phyloP scores from a whole-genome alignment of 1,140 invertebrate genomes.

The Tetramorium simillimum region DNA sequence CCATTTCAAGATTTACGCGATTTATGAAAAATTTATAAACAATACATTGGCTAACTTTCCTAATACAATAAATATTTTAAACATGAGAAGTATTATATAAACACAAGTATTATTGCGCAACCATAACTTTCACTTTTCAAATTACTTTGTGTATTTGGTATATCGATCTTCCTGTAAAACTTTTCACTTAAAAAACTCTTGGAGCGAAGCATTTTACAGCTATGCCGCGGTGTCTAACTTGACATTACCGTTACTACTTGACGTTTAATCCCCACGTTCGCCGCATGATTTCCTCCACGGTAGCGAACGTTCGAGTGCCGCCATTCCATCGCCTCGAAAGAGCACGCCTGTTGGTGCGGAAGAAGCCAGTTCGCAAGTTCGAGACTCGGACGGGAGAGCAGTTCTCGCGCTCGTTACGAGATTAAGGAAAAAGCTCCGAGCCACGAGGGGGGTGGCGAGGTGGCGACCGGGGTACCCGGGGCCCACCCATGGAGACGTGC shows the following conservation, averaged over 20 bases:
- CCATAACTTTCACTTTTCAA: neutral
- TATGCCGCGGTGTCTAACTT: neutral
- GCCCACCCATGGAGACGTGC: slow-evolving; percentile 80
- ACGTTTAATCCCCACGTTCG: slow-evolving; percentile 25
- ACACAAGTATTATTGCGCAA: neutral
- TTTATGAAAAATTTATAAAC: neutral
- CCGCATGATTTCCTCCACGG: slow-evolving; percentile 28
- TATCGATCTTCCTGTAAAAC: neutral
- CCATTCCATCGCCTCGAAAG: slow-evolving; percentile 41
- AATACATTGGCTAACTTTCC: neutral
- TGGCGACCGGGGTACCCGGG: slow-evolving; percentile 63
- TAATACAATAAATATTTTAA: neutral
- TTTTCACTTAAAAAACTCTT: neutral
- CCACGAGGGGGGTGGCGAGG: slow-evolving; percentile 59
- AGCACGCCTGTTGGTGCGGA: slow-evolving; percentile 59
- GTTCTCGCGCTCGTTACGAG: slow-evolving; percentile 68
- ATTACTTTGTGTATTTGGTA: neutral
- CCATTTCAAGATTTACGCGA: neutral
- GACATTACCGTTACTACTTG: slow-evolving; percentile 33
- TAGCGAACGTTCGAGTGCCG: slow-evolving; percentile 33
- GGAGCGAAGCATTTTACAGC: neutral
- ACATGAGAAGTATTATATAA: neutral
- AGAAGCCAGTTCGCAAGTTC: slow-evolving; percentile 72
- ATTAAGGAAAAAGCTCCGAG: slow-evolving; percentile 73
- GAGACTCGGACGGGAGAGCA: slow-evolving; percentile 61